A percentile compares a stretch with the other conserved stretches of the same genome.
phyloP scores from a whole-genome alignment of 2,888 invertebrate species.

The Orthosia gracilis region DNA sequence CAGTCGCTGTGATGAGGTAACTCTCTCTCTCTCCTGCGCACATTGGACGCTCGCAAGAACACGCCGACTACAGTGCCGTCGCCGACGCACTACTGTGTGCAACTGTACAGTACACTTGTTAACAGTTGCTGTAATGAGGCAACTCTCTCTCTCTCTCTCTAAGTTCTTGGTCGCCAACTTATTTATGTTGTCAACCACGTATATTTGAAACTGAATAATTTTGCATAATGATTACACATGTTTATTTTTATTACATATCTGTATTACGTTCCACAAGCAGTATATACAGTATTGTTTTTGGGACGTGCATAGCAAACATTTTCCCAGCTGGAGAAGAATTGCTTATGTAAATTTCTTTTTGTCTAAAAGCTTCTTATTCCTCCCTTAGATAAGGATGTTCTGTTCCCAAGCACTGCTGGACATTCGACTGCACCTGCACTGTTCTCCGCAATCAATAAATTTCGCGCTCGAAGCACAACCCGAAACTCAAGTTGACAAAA shows the following conservation, averaged over 20 bases:
- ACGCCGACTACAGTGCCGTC: constrained; percentile 74
- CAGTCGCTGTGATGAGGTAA: constrained; percentile 72
- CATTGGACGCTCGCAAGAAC: constrained; percentile 77
- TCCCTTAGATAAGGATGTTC: constrained; percentile 81
- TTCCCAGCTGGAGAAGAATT: neutral
- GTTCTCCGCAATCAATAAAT: constrained; percentile 83
- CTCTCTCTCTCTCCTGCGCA: constrained; percentile 67
- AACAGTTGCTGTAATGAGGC: constrained; percentile 74
- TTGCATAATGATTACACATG: no score
- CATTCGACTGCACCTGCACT: constrained; percentile 84
- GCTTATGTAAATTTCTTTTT: neutral
- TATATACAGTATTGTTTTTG: neutral
- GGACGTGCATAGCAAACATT: neutral
- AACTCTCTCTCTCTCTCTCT: neutral
- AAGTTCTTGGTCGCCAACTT: no score
- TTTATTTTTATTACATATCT: no score
- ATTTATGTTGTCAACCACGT: no score
- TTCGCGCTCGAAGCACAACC: constrained; percentile 74
- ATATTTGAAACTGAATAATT: no score
- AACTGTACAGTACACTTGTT: constrained; percentile 77
- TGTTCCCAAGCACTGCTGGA: constrained; percentile 83
- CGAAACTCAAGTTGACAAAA: constrained; percentile 62
- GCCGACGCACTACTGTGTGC: constrained; percentile 85
- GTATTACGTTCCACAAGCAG: neutral
- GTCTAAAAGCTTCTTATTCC: neutral